Evolutionary conservation across 2,113 vertebrate species (phyloP), one percentile per base, ranked within the genome.

Genomic region (Progne subis): DNA sequence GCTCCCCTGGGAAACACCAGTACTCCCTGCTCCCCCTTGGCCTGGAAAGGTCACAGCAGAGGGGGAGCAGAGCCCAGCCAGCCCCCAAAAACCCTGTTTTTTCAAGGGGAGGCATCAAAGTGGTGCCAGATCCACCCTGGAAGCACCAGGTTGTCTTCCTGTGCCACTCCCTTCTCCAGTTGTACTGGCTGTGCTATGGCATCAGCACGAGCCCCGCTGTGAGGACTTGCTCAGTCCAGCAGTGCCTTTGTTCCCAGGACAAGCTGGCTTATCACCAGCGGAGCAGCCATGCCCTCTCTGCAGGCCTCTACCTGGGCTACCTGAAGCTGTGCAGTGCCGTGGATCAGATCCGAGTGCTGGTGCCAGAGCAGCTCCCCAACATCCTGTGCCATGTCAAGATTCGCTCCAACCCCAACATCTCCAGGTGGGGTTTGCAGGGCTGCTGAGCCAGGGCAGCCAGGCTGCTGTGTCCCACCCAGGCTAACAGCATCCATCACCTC

Each of bases 241-340:
- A 12, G 31, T 56, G 28, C 59, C 74, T 91, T 43, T 60, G 55
- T 87, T 68, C 80, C 29, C 96, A 99, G 99, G 99, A 99, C 94
- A 99, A 99, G 96, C 91, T 99, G 93, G 96, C 97, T 8, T 99
- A 99, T 92, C 99, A 99, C 97, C 97, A 98, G 69, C 94, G 97
- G 64, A 99, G 99, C 95, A 98, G 98, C 95, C 98, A 98, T 88
- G 96, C 97, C 46, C 95, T 99, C 72, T 75, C 98, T 41, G 97
- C 99, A 0, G 99, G 99, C 19, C 98, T 99, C 34, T 99, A 99
- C 95, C 96, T 99, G 96, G 99, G 99, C 74, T 99, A 99, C 90
- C 93, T 99, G 96, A 99, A 99, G 97, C 98, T 99, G 55, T 99
- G 98, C 84, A 99, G 98, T 5, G 99, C 99, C 0, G 98, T 99